phyloP scores from a whole-genome alignment of 2,113 vertebrate genomes.

The Morone saxatilis region DNA sequence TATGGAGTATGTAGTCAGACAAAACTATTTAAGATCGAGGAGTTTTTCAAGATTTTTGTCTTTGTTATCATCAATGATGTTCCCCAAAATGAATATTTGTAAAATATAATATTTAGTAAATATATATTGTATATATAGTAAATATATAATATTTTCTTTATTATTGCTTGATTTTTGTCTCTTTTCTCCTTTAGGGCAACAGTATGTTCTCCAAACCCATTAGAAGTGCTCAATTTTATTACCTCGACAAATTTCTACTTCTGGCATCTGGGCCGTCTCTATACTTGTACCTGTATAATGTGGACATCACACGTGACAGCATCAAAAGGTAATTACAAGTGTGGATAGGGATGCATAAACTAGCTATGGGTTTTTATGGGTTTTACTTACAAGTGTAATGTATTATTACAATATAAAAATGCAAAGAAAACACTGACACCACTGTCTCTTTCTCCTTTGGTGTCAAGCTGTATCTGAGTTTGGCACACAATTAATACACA shows the following conservation, averaged over 20 bases:
- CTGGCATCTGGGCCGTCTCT: constrained; percentile 87
- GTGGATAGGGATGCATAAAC: not conserved
- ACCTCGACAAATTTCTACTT: constrained; percentile 89
- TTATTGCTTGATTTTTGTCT: constrained; percentile 28
- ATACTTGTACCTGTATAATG: constrained; percentile 83
- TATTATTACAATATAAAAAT: not conserved
- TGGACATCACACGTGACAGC: constrained; percentile 84
- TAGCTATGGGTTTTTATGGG: not conserved
- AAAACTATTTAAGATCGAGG: not conserved
- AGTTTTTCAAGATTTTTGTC: not conserved
- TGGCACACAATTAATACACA: not conserved
- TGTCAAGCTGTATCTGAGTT: not conserved
- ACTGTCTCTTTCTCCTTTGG: not conserved
- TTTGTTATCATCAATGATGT: not conserved
- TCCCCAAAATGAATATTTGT: too few species aligned
- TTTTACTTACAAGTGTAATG: too few species aligned
- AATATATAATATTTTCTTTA: not conserved
- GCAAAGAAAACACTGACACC: not conserved
- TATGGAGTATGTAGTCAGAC: not conserved
- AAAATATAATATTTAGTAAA: too few species aligned
- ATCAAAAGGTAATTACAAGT: constrained; percentile 83
- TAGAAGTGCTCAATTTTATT: constrained; percentile 90
- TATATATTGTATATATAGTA: too few species aligned
- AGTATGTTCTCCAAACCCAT: constrained; percentile 82
- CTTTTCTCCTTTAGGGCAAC: constrained; percentile 80